Conservation (phyloP, 2,888 invertebrate genomes). For the Morpho achilles region DNA sequence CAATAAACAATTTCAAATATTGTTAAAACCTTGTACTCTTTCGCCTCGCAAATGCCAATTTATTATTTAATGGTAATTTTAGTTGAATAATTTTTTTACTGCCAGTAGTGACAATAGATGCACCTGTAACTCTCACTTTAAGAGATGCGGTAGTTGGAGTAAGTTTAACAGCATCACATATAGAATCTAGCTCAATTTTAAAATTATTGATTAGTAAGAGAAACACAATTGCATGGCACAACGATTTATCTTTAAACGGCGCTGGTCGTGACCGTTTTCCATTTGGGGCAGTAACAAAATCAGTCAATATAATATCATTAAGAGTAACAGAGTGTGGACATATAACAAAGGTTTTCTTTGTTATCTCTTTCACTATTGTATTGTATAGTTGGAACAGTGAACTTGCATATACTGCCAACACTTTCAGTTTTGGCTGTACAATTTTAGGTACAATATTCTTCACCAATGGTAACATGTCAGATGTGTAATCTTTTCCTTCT, state of each 20-base stretch:
- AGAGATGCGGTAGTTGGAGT: constrained; percentile 40
- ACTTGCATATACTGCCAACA: constrained; percentile 54
- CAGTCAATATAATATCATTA: constrained; percentile 47
- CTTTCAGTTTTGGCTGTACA: constrained; percentile 37
- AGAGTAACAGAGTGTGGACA: constrained; percentile 50
- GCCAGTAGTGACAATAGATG: constrained; percentile 37
- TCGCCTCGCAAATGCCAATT: constrained; percentile 37
- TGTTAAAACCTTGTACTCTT: constrained; percentile 52
- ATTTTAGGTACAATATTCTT: constrained; percentile 35
- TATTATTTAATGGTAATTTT: constrained; percentile 47
- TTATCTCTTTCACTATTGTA: constrained; percentile 40
- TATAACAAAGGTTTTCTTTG: constrained; percentile 43
- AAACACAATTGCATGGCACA: constrained; percentile 60
- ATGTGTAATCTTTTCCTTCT: constrained; percentile 39
- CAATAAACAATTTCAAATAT: constrained; percentile 3
- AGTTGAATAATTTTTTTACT: constrained; percentile 50
- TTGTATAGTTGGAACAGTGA: constrained; percentile 42
- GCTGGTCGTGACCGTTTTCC: constrained; percentile 44
- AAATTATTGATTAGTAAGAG: constrained; percentile 55
- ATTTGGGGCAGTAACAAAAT: constrained; percentile 43
- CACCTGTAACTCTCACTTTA: constrained; percentile 55
- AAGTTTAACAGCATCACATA: constrained; percentile 48
- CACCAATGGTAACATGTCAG: constrained; percentile 41
- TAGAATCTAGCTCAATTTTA: constrained; percentile 48
- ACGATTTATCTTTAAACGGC: constrained; percentile 55